Conservation (phyloP, 2,888 invertebrate species). For the Epistrophe eligans region DNA sequence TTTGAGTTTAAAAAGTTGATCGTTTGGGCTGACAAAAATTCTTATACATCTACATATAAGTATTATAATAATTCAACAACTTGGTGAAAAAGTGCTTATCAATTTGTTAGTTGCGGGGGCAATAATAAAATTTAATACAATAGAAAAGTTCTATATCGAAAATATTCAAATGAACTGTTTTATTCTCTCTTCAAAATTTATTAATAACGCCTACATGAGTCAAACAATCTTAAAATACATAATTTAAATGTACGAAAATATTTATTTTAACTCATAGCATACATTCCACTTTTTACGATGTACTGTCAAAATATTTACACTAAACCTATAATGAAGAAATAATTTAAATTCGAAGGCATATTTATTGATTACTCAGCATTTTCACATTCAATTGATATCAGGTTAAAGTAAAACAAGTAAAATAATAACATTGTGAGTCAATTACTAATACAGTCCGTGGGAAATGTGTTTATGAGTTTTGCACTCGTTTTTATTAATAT, state of each 20-base stretch:
- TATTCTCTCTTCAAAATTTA: slow-evolving; percentile 3
- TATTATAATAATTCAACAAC: too few relatives aligned
- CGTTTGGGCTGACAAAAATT: too few relatives aligned
- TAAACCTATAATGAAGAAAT: slow-evolving; percentile 16
- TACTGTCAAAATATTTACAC: slow-evolving; percentile 18
- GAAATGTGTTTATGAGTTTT: slow-evolving; percentile 72
- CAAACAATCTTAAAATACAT: not conserved
- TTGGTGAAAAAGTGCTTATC: not conserved
- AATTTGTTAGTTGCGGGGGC: not conserved
- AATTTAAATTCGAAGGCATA: slow-evolving; percentile 28
- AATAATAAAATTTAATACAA: not conserved
- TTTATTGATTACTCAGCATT: slow-evolving; percentile 59
- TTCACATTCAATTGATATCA: slow-evolving; percentile 48
- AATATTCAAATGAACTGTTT: not conserved
- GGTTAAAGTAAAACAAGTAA: slow-evolving; percentile 18
- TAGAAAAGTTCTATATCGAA: not conserved
- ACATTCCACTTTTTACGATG: slow-evolving; percentile 11
- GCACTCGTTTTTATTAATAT: slow-evolving; percentile 72
- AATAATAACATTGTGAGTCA: slow-evolving; percentile 53
- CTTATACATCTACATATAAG: too few relatives aligned
- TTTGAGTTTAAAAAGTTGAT: too few relatives aligned
- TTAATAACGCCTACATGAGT: not conserved
- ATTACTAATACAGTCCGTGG: slow-evolving; percentile 54
- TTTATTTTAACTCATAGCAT: not conserved
- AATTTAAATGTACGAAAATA: not conserved